Evolutionary conservation across 2,113 vertebrate species (phyloP).

Genomic region (Catharus fuscescens): DNA sequence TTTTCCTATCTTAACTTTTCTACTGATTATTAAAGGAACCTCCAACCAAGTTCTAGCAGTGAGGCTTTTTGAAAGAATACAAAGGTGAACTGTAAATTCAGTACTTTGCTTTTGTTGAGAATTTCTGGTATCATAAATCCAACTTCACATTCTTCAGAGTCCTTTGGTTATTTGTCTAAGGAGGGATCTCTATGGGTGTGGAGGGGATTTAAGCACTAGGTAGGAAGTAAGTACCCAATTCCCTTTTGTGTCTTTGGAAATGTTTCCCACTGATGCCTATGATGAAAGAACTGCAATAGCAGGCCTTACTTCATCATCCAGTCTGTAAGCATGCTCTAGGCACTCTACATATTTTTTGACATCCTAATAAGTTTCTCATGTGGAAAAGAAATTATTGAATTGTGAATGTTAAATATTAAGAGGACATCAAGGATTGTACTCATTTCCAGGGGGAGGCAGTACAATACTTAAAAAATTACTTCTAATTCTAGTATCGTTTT

Average conservation of each 20-base stretch:
- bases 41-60: background rate
- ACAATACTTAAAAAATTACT: background rate
- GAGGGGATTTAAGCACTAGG: background rate
- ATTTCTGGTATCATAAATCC: background rate
- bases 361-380: background rate
- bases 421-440: background rate
- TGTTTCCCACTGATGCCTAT: background rate
- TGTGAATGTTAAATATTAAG: background rate
- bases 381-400: background rate
- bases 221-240: background rate
- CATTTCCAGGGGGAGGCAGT: background rate
- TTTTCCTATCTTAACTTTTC: background rate
- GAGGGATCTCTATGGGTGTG: background rate
- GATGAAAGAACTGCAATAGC: background rate
- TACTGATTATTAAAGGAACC: background rate
- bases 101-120: background rate
- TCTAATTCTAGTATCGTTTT: background rate
- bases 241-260: background rate
- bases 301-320: background rate
- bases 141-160: slow-evolving; percentile 4
- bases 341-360: background rate
- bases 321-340: background rate
- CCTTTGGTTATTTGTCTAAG: background rate
- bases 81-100: background rate
- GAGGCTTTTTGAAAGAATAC: background rate